These are phyloP conservation scores for Phrynosoma blainvillii DNA, from an alignment of 2,113 vertebrate species.

Conservation along the genomic window DNA sequence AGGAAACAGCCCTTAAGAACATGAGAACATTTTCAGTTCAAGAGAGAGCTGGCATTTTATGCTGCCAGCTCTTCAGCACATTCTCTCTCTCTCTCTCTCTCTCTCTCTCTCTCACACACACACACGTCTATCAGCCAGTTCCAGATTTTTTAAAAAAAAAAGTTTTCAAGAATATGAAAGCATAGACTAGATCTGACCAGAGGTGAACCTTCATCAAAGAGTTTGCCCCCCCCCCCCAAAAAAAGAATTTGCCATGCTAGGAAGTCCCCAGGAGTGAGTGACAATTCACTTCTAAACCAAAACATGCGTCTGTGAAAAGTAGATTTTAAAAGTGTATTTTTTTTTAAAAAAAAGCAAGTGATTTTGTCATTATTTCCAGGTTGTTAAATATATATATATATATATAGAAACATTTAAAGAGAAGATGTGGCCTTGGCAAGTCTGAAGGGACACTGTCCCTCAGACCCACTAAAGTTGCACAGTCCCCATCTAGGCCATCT, in stretches of 20 bases:
- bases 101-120: neutral
- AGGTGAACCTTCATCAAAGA: neutral
- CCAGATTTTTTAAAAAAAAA: constrained; percentile 9
- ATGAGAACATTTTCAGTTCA: constrained; percentile 68
- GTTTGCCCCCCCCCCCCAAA: too few species aligned
- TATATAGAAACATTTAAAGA: too few species aligned
- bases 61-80: constrained; percentile 37
- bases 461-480: neutral
- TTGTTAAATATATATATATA: too few species aligned
- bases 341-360: too few species aligned
- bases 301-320: too few species aligned
- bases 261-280: too few species aligned
- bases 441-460: neutral
- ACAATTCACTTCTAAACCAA: too few species aligned
- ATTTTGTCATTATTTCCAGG: too few species aligned
- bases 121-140: constrained; percentile 28
- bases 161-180: neutral
- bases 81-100: neutral
- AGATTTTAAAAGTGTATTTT: neutral
- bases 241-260: too few species aligned
- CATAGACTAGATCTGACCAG: too few species aligned
- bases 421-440: neutral
- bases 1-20: constrained; percentile 60
- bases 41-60: constrained; percentile 68
- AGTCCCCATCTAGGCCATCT: neutral